Base-by-base conservation (phyloP, 2,113 vertebrate genomes). In the Salvelinus alpinus region DNA sequence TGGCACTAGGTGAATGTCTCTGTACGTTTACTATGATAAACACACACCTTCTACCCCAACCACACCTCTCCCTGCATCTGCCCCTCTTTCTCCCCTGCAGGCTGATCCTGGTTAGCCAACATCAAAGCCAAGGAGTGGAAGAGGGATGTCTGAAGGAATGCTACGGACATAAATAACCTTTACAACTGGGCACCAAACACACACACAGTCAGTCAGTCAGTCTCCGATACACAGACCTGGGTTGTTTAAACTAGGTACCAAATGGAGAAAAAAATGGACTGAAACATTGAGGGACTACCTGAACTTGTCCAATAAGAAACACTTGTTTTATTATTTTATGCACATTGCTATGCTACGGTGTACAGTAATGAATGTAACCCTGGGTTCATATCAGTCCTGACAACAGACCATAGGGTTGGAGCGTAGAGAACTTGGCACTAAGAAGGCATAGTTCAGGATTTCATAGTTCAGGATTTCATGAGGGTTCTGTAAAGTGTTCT, bases 111-210 rank as follows among this genome's bases (percentile, higher is more conserved):
- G 44, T 48, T 48, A 14, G 68, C 20, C 68, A 48, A 48, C 68
- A 70, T 47, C 68, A 48, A 70, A 48, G n/a, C 68, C 8, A 20
- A 24, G 38, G 67, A 20, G n/a, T 18, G 25, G 67, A 12, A 25
- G 27, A 38, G 20, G 24, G 25, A n/a, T 69, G 66, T 16, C 66
- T 27, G 66, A 69, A 34, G n/a, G 68, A 70, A 70, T 48, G 22
- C 44, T 1, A 34, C 12, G 38, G n/a, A 16, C n/a, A 4, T 31
- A 22, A 70, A 70, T 31, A 14, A 27, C 44, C 9, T 20, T 44
- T 47, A 70, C 68, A 70, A 24, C 38, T 70, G 38, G 1, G 22
- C 68, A 44, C 14, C 65, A 34, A 31, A 68, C 66, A 68, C 64
- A 38, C 38, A 65, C 16, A 14, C 65, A 13, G 65, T 29, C 29